Evolutionary conservation across 2,888 invertebrate species (phyloP).

Genomic region (Eremobia ochroleuca): DNA sequence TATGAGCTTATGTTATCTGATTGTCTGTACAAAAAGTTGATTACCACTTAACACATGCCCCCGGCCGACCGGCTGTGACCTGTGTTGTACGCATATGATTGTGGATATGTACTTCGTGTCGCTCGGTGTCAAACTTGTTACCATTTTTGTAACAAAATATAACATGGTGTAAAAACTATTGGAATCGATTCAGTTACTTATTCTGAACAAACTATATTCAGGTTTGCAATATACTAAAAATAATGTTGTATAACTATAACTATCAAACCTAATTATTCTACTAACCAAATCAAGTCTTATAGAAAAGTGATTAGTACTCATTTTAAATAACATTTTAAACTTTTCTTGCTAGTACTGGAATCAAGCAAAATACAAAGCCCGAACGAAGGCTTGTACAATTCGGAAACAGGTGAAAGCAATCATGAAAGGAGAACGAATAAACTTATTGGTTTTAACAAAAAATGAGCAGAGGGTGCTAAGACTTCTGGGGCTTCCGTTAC

Average conservation of each 20-base stretch:
- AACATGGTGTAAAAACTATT: no score
- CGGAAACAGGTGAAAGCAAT: constrained; percentile 29
- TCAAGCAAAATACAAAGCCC: constrained; percentile 18
- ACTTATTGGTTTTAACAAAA: constrained; percentile 16
- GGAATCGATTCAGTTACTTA: no score
- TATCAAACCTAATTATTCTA: not conserved
- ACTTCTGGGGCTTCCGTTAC: constrained; percentile 19
- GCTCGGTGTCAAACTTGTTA: no score
- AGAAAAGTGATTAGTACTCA: not conserved
- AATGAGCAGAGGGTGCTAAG: constrained; percentile 11
- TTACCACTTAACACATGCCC: no score
- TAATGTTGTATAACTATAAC: not conserved
- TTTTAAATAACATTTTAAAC: not conserved
- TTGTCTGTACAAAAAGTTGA: no score
- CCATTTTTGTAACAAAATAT: no score
- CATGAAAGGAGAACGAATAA: constrained; percentile 11
- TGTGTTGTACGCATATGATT: no score
- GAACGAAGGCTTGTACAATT: constrained; percentile 6
- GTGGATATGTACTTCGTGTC: no score
- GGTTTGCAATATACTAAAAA: no score
- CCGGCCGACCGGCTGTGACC: no score
- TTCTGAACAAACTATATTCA: no score
- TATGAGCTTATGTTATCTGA: no score
- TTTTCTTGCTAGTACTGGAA: constrained; percentile 20
- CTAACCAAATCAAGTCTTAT: not conserved